Evolutionary conservation across 2,797 vertebrate species (phyloP), one percentile per base, ranked within the genome.

Genomic region (Sebastes trivittatus): DNA sequence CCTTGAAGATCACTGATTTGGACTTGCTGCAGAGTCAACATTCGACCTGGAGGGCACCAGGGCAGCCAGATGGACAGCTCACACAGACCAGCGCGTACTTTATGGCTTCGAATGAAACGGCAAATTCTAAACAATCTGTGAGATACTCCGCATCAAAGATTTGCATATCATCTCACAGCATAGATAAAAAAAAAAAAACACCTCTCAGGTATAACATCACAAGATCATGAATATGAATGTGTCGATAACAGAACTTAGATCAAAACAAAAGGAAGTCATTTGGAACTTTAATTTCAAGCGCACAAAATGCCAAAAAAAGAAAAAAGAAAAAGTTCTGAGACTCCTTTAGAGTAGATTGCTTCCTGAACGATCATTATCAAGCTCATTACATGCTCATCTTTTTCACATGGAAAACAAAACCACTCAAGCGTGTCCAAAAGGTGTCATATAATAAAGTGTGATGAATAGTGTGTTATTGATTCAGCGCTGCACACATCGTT

Each of bases 361-460:
- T 80, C 75, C 63, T 64, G 59, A 38, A 20, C 64, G 83, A 88
- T 90, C 46, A 70, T 87, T 87, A 84, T 91, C 80, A 52, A 54
- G 55, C 77, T 85, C 75, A 84, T 89, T 87, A 89, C 70, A 77
- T 66, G 52, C 74, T 83, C 59, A n/a, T 80, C 60, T 68, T 80
- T 84, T 81, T 74, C 60, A 73, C 85, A 81, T 80, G 61, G 74
- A 88, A 86, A 89, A 90, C 74, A 85, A 89, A 86, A 46, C 42
- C 69, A 46, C 72, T 68, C 70, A 76, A 75, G 83, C 72, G 55
- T 80, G 71, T 72, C 58, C 8, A 14, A 86, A 87, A 82, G 75
- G 83, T 89, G 80, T 90, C 68, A 70, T 75, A 73, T 77, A 62
- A 34, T 52, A 62, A 80, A 80, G 59, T 25, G 27, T 81, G 66